Conservation (phyloP, 2,113 vertebrate genomes). For the Dendropsophus ebraccatus region DNA sequence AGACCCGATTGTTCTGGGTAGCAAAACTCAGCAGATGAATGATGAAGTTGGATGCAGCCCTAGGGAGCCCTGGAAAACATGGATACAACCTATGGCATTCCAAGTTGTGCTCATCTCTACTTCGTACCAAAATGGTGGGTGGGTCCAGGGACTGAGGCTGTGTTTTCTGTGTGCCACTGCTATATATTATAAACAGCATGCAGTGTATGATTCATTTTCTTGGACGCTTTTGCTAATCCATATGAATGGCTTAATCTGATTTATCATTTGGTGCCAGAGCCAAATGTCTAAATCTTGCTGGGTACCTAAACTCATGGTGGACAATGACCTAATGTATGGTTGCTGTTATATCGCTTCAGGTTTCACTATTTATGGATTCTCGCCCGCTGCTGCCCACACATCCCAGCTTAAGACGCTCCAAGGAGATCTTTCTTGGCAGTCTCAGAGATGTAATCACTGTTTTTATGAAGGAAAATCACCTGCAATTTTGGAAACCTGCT, state of each 20-base stretch:
- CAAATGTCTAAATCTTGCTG: neutral
- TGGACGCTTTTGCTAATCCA: neutral
- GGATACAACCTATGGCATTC: no score
- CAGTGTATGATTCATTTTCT: neutral
- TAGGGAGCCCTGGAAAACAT: no score
- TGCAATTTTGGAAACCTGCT: neutral
- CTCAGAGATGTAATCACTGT: neutral
- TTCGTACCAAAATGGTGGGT: neutral
- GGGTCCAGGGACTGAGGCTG: no score
- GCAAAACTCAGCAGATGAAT: neutral
- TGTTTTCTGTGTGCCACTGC: neutral
- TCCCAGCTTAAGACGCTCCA: neutral
- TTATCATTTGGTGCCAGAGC: neutral
- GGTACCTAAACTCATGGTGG: neutral
- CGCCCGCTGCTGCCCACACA: neutral
- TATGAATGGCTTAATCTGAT: neutral
- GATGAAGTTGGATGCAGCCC: no score
- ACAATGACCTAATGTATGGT: neutral
- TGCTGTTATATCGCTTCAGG: neutral
- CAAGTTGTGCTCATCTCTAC: no score
- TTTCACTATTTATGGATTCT: neutral
- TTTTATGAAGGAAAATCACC: conserved; percentile 5
- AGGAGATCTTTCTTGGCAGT: neutral
- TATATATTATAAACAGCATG: neutral
- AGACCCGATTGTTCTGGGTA: no score